These are phyloP conservation scores for Melipona beecheii DNA, from an alignment of 2,888 invertebrate genomes.

Conservation along the genomic window DNA sequence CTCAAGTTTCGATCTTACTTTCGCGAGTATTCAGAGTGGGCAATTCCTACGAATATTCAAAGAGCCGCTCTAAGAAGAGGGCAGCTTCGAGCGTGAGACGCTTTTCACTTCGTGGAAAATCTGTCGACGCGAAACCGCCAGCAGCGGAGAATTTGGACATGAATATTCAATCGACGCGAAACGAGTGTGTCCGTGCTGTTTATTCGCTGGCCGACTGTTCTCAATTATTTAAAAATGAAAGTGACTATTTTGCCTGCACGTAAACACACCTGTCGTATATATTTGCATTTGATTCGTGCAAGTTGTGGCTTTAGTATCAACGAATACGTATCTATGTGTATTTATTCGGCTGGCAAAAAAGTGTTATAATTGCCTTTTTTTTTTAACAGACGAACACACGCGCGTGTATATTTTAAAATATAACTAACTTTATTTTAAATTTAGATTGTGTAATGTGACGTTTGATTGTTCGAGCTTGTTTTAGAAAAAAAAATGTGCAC, in stretches of 20 bases:
- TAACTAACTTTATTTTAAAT: too few species aligned
- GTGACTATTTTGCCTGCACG: too few species aligned
- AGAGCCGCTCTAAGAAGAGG: background rate
- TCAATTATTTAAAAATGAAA: conserved; percentile 18
- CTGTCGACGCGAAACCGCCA: conserved; percentile 57
- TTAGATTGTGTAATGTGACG: too few species aligned
- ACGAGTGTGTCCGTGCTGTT: conserved; percentile 26
- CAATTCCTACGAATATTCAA: background rate
- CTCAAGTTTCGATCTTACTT: conserved; percentile 2
- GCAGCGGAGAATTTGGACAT: conserved; percentile 49
- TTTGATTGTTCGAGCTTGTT: too few species aligned
- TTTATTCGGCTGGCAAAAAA: too few species aligned
- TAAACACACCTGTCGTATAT: background rate
- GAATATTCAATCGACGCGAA: conserved; percentile 65
- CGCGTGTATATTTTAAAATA: too few species aligned
- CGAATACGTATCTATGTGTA: background rate
- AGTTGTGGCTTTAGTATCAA: background rate
- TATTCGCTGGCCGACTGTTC: conserved; percentile 19
- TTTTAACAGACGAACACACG: too few species aligned
- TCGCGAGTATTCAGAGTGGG: background rate
- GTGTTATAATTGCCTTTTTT: too few species aligned
- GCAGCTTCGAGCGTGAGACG: background rate
- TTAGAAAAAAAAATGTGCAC: too few species aligned
- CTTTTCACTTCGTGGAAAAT: background rate
- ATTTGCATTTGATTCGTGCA: background rate